Conservation (phyloP, 30 jellyfish, hydroid and myxozoan species). For the Turritopsis rubra region DNA sequence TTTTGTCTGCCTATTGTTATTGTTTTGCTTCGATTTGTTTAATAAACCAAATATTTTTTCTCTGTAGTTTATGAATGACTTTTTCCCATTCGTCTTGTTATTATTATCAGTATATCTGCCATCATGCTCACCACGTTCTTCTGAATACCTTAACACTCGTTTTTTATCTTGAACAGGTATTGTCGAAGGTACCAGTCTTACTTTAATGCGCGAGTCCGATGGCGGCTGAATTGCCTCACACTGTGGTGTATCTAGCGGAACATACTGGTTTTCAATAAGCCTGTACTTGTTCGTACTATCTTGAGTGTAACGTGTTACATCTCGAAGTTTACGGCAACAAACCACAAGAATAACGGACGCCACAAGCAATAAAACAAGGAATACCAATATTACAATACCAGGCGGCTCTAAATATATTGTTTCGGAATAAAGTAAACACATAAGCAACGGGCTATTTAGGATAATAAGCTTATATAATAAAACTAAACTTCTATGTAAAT, state of each 20-base stretch:
- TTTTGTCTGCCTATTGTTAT: neutral
- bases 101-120: neutral
- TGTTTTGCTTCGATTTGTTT: neutral
- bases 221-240: conserved; percentile 43
- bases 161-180: neutral
- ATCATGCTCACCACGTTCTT: neutral
- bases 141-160: conserved; percentile 1
- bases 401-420: conserved; percentile 12
- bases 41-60: conserved; percentile 2
- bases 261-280: neutral
- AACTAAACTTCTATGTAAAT: too few species aligned
- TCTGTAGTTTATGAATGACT: neutral
- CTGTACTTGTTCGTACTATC: conserved; percentile 14
- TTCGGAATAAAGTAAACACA: too few species aligned
- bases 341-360: neutral
- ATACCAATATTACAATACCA: conserved; percentile 21
- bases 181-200: conserved; percentile 14
- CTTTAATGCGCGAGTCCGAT: conserved; percentile 22
- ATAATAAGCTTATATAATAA: too few species aligned
- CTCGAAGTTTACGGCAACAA: neutral
- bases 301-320: neutral
- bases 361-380: conserved; percentile 12
- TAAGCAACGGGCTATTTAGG: too few species aligned
- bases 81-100: neutral
- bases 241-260: neutral